Conservation (phyloP, 1,140 invertebrate genomes). For the Bradysia coprophila region DNA sequence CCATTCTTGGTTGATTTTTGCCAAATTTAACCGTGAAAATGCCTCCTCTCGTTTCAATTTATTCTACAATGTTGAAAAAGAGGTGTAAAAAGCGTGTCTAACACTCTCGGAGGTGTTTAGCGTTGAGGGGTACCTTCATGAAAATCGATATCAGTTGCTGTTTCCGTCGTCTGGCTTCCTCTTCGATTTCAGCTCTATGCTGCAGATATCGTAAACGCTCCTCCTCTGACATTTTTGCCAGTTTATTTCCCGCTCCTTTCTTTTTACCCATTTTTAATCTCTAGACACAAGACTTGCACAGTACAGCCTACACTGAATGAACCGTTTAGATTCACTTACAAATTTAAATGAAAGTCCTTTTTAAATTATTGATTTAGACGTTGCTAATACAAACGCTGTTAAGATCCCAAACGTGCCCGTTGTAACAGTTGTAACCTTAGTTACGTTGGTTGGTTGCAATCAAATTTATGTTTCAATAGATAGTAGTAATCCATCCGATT, state of each 20-base stretch:
- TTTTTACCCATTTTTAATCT: constrained; percentile 40
- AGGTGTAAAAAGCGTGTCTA: background rate
- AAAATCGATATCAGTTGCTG: constrained; percentile 55
- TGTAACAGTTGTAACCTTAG: too few relatives aligned
- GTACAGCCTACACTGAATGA: too few relatives aligned
- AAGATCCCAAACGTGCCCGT: too few relatives aligned
- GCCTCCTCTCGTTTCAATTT: constrained; percentile 62
- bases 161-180: constrained; percentile 53
- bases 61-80: constrained; percentile 31
- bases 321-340: too few relatives aligned
- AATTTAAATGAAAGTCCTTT: too few relatives aligned
- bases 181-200: constrained; percentile 54
- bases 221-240: constrained; percentile 65
- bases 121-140: constrained; percentile 67
- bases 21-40: constrained; percentile 54
- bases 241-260: constrained; percentile 47
- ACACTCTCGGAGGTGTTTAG: too few relatives aligned
- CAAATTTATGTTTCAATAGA: too few relatives aligned
- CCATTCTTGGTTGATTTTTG: constrained; percentile 72
- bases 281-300: too few relatives aligned
- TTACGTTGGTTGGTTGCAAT: too few relatives aligned
- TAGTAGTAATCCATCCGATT: too few relatives aligned
- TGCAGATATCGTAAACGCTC: constrained; percentile 58
- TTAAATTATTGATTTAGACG: too few relatives aligned
- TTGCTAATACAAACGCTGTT: too few relatives aligned